Evolutionary conservation across 2,113 vertebrate genomes (phyloP).

Genomic region (Eclectus roratus): DNA sequence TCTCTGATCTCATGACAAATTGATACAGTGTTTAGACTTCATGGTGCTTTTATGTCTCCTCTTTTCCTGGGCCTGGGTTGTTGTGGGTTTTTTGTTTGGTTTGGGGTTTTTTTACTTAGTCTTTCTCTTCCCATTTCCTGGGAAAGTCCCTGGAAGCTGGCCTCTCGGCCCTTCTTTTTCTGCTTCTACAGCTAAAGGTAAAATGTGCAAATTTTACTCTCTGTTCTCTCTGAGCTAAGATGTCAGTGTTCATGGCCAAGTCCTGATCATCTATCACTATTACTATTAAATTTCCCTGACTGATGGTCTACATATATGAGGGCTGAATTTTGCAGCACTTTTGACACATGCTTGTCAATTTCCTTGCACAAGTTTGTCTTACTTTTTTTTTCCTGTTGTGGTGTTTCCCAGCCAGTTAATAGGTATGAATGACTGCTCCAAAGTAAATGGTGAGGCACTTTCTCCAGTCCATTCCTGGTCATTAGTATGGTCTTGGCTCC

Average conservation of each 20-base stretch:
- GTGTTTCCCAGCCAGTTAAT: background rate
- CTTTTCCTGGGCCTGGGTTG: background rate
- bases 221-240: background rate
- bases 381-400: background rate
- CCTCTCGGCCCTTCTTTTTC: background rate
- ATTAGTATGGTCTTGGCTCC: background rate
- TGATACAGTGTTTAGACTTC: background rate
- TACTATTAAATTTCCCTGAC: background rate
- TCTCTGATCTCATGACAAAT: background rate
- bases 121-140: background rate
- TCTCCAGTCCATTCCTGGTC: accelerated
- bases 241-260: background rate
- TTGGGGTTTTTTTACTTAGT: background rate
- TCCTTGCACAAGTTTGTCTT: background rate
- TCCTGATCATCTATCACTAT: background rate
- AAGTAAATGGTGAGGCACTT: background rate
- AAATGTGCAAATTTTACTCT: background rate
- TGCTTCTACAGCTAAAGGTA: background rate
- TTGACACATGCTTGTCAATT: background rate
- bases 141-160: background rate
- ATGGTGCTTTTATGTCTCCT: accelerated
- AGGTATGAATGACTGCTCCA: background rate
- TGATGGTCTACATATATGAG: background rate
- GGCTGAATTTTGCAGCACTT: background rate
- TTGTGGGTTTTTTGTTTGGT: background rate